Evolutionary conservation across 2,888 invertebrate species (phyloP).

Genomic region (Cancer borealis): DNA sequence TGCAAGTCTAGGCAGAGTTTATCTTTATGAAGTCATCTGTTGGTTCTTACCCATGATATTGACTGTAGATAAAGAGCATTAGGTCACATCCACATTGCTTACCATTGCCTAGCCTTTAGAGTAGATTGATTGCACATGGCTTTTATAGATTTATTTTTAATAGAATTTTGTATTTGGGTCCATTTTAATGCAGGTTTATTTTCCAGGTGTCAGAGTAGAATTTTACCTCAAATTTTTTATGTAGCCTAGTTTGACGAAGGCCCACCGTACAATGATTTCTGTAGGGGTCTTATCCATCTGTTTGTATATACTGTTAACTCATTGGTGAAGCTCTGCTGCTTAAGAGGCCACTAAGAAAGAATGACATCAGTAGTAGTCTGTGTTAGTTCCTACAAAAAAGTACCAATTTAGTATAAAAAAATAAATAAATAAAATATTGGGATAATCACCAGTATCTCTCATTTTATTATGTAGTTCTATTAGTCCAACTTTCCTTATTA

Average conservation of each 20-base stretch:
- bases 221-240: background rate
- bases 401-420: background rate
- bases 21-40: background rate
- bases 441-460: background rate
- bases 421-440: background rate
- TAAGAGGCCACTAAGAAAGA: background rate
- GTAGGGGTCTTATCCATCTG: background rate
- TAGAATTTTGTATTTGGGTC: constrained; percentile 26
- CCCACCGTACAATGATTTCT: background rate
- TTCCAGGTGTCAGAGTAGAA: constrained; percentile 39
- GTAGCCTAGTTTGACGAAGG: constrained; percentile 37
- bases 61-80: background rate
- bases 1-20: background rate
- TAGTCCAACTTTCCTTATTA: background rate
- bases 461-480: background rate
- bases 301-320: background rate
- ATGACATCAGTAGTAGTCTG: background rate
- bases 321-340: background rate
- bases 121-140: constrained; percentile 32
- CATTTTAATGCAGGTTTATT: constrained; percentile 11
- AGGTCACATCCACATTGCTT: constrained; percentile 4
- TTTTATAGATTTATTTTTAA: background rate
- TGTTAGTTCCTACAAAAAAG: background rate
- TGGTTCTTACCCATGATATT: background rate
- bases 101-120: background rate